Evolutionary conservation across 2,888 invertebrate species (phyloP), one percentile per base, ranked within the genome.

Genomic region (Diabrotica balteata): DNA sequence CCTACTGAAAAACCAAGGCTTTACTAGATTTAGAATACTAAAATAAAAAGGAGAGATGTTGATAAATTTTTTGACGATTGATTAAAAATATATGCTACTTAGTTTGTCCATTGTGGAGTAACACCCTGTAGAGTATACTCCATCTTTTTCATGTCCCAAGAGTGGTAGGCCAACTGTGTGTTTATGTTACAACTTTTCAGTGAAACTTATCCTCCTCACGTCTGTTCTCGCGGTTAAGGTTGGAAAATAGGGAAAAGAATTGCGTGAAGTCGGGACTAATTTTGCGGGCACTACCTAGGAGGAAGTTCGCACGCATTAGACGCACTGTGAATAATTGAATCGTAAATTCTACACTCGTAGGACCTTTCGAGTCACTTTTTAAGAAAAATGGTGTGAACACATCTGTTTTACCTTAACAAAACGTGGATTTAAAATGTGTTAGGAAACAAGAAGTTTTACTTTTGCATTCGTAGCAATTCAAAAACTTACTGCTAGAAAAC

Each of bases 171-270:
- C 51, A 52, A 64, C 52, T 58, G 58, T 46, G 45, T 64, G 64
- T 64, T 64, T 64, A 64, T 58, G 51, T 58, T 64, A 49, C 9
- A 63, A 63, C 55, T 63, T 63, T 58, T 46, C 17, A 52, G 10
- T 8, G 42, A 52, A 64, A 64, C 11, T 64, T 64, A 49, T 63
- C 55, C 47, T n/a, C 43, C 63, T 62, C 62, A 53, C 62, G 53
- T 54, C 46, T 10, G 45, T 62, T 32, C 43, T 42, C 17, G 63
- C 55, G 63, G 63, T 63, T 63, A 43, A 32, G 42, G 8, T 45
- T 43, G n/a, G 55, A 57, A 57, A 45, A 11, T 4, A 22, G 8
- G 45, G 55, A 57, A 45, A 57, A 57, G 11, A 45, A 57, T 44
- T 57, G 55, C 55, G 55, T 45, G 17, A 17, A 57, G 17, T 11